A percentile compares a stretch with the other conserved stretches of the same genome.
Evolutionary conservation across 2,888 invertebrate genomes (phyloP).

Genomic region (Acanthoscelides obtectus): DNA sequence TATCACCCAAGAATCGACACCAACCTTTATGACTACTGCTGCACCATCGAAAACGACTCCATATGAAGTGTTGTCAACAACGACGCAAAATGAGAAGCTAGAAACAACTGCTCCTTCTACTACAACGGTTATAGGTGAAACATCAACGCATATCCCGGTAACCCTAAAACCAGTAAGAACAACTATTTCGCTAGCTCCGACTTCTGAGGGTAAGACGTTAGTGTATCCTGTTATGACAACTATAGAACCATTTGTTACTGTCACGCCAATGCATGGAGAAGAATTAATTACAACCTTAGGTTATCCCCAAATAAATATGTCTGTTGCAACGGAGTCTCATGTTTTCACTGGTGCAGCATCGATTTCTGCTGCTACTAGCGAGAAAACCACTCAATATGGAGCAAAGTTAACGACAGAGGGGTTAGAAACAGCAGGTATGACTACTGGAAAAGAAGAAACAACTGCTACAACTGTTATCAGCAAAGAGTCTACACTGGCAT

Average conservation of each 20-base stretch:
- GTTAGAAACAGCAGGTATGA: too few species aligned
- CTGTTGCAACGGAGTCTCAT: slow-evolving; percentile 7
- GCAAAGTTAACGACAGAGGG: background rate
- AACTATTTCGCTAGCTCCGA: slow-evolving; percentile 1
- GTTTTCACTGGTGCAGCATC: background rate
- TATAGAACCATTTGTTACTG: slow-evolving; percentile 17
- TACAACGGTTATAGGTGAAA: background rate
- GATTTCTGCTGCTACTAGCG: background rate
- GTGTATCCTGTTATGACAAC: slow-evolving; percentile 21
- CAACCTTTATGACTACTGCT: too few species aligned
- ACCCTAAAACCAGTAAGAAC: background rate
- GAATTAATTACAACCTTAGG: background rate
- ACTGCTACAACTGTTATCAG: too few species aligned
- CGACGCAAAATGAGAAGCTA: background rate
- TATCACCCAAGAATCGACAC: too few species aligned
- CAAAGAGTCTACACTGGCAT: background rate
- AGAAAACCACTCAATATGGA: background rate
- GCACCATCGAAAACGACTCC: too few species aligned
- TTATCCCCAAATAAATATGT: slow-evolving; percentile 3
- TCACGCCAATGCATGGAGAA: slow-evolving; percentile 18
- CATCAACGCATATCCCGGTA: background rate
- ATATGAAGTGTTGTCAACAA: background rate
- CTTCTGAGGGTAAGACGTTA: slow-evolving; percentile 23
- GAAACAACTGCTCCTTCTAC: background rate
- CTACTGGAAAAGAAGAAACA: too few species aligned